phyloP scores from a whole-genome alignment of 2,888 invertebrate genomes.

The Hyppa rectilinea region DNA sequence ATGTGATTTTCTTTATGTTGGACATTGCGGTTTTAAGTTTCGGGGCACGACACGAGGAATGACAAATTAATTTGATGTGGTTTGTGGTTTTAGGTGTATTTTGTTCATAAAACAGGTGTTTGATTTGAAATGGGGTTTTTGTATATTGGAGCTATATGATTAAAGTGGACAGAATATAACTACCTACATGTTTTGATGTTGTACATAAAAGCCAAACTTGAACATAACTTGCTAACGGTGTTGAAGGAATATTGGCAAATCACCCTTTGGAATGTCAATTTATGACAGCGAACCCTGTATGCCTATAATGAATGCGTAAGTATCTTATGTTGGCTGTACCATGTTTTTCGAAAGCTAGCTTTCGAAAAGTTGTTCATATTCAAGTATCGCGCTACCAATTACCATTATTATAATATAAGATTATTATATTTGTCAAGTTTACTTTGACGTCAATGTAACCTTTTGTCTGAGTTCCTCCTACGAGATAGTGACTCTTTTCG shows the following conservation, averaged over 20 bases:
- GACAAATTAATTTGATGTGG: constrained; percentile 45
- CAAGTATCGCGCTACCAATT: not conserved
- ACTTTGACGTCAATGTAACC: not conserved
- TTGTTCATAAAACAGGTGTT: constrained; percentile 24
- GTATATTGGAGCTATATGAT: constrained; percentile 7
- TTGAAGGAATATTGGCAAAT: not conserved
- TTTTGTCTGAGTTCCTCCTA: not conserved
- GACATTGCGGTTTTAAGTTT: constrained; percentile 47
- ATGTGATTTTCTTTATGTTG: constrained; percentile 52
- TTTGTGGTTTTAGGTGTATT: constrained; percentile 39
- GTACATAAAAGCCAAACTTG: not conserved
- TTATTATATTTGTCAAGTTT: not conserved
- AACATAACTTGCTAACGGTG: not conserved
- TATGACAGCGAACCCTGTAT: not conserved
- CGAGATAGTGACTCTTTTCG: not conserved
- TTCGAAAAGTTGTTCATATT: not conserved
- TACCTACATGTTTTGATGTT: not conserved
- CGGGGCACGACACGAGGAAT: constrained; percentile 31
- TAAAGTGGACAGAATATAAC: not conserved
- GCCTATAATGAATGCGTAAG: not conserved
- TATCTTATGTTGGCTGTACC: not conserved
- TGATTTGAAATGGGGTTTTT: constrained; percentile 7
- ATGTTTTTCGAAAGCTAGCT: not conserved
- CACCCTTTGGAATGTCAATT: not conserved
- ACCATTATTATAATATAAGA: too few species aligned